Evolutionary conservation across 1,140 invertebrate species (phyloP).

Genomic region (Lucilia sericata): DNA sequence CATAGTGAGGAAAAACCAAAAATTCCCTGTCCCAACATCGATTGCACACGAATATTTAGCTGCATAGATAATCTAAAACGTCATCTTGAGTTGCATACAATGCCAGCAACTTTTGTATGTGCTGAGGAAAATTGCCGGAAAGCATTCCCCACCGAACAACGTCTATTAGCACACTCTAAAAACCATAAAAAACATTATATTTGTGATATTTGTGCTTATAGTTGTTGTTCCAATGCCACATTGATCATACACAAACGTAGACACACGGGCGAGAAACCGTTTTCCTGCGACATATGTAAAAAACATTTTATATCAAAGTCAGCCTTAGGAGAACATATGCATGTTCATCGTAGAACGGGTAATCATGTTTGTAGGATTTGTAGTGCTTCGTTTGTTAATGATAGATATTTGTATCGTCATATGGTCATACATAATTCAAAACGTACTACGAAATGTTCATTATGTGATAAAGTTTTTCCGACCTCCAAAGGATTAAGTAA

Average conservation of each 20-base stretch:
- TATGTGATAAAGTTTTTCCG: no score
- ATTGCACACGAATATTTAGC: neutral
- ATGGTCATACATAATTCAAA: no score
- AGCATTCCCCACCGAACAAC: neutral
- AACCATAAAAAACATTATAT: neutral
- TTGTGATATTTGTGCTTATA: neutral
- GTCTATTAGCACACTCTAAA: neutral
- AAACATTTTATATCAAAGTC: slow-evolving; percentile 81
- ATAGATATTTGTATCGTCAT: no score
- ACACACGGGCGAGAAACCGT: slow-evolving; percentile 70
- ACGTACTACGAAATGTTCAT: no score
- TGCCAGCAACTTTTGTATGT: neutral
- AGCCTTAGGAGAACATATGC: slow-evolving; percentile 68
- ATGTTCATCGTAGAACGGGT: slow-evolving; percentile 70
- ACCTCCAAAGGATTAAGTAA: no score
- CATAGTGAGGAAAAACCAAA: no score
- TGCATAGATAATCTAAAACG: neutral
- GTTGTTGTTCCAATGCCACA: neutral
- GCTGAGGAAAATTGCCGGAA: neutral
- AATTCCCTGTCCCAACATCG: neutral
- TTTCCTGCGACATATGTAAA: slow-evolving; percentile 78
- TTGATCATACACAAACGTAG: neutral
- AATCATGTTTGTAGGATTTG: no score
- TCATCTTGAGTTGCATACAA: neutral
- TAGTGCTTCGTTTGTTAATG: no score